phyloP scores from a whole-genome alignment of 2,888 invertebrate species.

The Meta bourneti region DNA sequence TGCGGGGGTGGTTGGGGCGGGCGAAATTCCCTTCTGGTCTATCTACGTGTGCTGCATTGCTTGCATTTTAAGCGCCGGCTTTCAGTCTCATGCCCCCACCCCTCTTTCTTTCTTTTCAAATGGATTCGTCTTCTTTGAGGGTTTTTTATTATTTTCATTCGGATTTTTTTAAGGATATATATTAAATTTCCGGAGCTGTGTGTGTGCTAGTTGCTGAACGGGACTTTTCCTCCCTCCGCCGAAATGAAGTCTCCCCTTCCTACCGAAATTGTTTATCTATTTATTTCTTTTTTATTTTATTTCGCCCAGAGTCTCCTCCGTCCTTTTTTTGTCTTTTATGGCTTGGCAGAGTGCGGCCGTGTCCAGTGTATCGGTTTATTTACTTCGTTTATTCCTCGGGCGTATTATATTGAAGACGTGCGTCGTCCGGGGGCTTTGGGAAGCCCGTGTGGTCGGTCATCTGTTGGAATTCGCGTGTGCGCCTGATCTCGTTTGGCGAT shows the following conservation, averaged over 20 bases:
- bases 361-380: slow-evolving; percentile 66
- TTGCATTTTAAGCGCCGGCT: slow-evolving; percentile 75
- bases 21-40: slow-evolving; percentile 59
- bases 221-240: slow-evolving; percentile 13
- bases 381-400: slow-evolving; percentile 39
- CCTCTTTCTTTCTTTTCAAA: slow-evolving; percentile 47
- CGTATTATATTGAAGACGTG: background rate
- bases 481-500: too few species aligned
- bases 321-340: slow-evolving; percentile 44
- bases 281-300: slow-evolving; percentile 50
- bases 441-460: too few species aligned
- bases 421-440: too few species aligned
- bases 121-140: slow-evolving; percentile 67
- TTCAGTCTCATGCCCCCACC: slow-evolving; percentile 27
- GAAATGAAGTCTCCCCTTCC: slow-evolving; percentile 42
- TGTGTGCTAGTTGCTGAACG: slow-evolving; percentile 69
- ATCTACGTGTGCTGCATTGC: slow-evolving; percentile 73
- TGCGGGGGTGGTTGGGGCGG: slow-evolving; percentile 19
- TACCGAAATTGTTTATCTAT: slow-evolving; percentile 59
- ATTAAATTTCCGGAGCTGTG: slow-evolving; percentile 74
- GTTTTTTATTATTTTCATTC: slow-evolving; percentile 34
- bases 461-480: too few species aligned
- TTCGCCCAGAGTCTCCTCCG: slow-evolving; percentile 11
- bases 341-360: slow-evolving; percentile 39
- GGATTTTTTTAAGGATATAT: slow-evolving; percentile 63